Conservation (phyloP, 2,797 vertebrate genomes). For the Lithobates pipiens region DNA sequence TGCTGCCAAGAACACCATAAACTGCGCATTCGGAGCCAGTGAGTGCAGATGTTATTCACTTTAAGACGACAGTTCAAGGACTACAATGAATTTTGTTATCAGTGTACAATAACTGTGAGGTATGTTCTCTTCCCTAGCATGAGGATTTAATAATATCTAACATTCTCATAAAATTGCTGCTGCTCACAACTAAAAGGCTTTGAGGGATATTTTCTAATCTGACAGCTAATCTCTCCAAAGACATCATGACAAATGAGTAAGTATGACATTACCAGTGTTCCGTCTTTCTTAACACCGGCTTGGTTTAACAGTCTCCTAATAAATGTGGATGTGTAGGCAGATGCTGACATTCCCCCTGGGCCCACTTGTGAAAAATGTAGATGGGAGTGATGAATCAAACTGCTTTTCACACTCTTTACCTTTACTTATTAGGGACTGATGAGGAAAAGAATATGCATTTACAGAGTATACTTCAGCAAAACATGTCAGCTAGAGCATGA, state of each 20-base stretch:
- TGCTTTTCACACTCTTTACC: conserved; percentile 3
- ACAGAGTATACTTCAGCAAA: neutral
- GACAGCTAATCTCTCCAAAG: conserved; percentile 78
- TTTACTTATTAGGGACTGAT: neutral
- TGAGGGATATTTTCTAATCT: conserved; percentile 76
- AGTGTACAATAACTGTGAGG: conserved; percentile 46
- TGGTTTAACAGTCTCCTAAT: conserved; percentile 50
- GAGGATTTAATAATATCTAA: conserved; percentile 63
- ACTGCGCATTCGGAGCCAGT: neutral
- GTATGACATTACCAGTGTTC: conserved; percentile 57
- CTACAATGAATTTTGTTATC: conserved; percentile 46
- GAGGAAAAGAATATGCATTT: neutral
- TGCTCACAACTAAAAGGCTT: conserved; percentile 71
- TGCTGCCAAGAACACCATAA: neutral
- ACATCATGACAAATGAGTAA: conserved; percentile 73
- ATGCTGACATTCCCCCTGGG: conserved; percentile 43
- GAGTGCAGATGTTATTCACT: conserved; percentile 28
- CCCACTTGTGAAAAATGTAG: conserved; percentile 30
- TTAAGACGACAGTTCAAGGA: conserved; percentile 23
- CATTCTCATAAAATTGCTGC: conserved; percentile 69
- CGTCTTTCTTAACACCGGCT: conserved; percentile 54
- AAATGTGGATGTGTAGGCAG: conserved; percentile 64
- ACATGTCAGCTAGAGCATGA: neutral
- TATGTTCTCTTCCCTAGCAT: conserved; percentile 57
- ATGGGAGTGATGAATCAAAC: conserved; percentile 34